Conservation (phyloP, 35 echinoderm and acorn worm genomes). For the Lytechinus pictus region DNA sequence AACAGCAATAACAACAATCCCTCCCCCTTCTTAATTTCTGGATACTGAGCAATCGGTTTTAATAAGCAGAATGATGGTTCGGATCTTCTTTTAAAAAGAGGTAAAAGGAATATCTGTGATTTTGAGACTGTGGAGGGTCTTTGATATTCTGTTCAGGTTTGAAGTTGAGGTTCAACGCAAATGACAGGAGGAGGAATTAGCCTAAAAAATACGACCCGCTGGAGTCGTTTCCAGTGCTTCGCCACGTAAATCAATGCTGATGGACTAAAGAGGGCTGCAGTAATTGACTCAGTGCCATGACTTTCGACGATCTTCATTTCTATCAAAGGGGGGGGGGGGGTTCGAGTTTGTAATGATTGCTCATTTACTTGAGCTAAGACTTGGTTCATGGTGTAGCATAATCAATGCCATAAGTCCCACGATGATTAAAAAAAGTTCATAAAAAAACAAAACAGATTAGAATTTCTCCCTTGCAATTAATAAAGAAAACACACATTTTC, state of each 20-base stretch:
- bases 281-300: neutral
- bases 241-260: conserved; percentile 38
- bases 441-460: neutral
- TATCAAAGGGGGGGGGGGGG: neutral
- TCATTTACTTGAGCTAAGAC: neutral
- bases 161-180: conserved; percentile 21
- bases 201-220: conserved; percentile 40
- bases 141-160: conserved; percentile 8
- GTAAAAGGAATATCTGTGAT: neutral
- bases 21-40: too few species aligned
- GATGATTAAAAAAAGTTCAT: neutral
- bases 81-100: neutral
- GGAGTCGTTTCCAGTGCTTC: conserved; percentile 30
- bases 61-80: neutral
- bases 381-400: neutral
- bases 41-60: neutral
- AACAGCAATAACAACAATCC: too few species aligned
- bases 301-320: neutral
- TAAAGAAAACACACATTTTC: neutral
- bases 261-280: conserved; percentile 4
- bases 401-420: neutral
- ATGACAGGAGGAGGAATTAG: conserved; percentile 53
- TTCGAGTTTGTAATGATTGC: neutral
- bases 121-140: neutral
- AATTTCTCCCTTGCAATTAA: neutral